Percentiles rank a stretch among this genome's conserved stretches.
These are phyloP conservation scores for Eufriesea mexicana DNA, from an alignment of 1,140 invertebrate genomes.

Conservation along the genomic window DNA sequence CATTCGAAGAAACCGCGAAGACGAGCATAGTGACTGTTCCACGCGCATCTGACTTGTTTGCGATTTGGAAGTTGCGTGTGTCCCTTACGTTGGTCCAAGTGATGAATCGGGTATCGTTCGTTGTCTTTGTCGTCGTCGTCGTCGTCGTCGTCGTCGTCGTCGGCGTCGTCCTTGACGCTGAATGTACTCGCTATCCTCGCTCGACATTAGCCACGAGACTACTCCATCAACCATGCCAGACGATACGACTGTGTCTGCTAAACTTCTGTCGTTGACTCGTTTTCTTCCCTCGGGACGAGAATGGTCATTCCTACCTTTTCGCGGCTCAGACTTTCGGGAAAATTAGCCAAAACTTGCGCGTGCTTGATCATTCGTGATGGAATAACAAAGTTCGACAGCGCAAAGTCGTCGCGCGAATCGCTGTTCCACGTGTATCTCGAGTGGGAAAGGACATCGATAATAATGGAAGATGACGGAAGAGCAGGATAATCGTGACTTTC, in stretches of 20 bases:
- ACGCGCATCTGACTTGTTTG: constrained; percentile 66
- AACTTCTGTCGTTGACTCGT: constrained; percentile 32
- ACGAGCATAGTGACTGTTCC: constrained; percentile 45
- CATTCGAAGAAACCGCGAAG: constrained; percentile 9
- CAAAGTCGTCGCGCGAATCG: background rate
- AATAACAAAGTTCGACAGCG: background rate
- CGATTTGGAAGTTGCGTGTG: constrained; percentile 67
- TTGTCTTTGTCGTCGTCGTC: background rate
- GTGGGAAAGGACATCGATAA: background rate
- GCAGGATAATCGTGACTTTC: background rate
- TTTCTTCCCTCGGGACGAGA: constrained; percentile 50
- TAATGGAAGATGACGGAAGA: too few species aligned
- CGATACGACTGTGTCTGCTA: constrained; percentile 56
- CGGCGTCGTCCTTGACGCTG: constrained; percentile 46
- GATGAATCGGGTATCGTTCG: constrained; percentile 73
- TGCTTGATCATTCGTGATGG: constrained; percentile 12
- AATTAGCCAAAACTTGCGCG: constrained; percentile 33
- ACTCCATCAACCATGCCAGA: constrained; percentile 74
- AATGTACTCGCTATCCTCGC: constrained; percentile 66
- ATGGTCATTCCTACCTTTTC: constrained; percentile 59
- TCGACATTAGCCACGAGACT: constrained; percentile 76
- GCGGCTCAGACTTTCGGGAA: constrained; percentile 18
- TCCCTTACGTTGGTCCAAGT: constrained; percentile 49
- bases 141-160: constrained; percentile 4
- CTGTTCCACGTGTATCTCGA: background rate